Conservation (phyloP, 2,113 vertebrate genomes). For the Atrichornis clamosus region DNA sequence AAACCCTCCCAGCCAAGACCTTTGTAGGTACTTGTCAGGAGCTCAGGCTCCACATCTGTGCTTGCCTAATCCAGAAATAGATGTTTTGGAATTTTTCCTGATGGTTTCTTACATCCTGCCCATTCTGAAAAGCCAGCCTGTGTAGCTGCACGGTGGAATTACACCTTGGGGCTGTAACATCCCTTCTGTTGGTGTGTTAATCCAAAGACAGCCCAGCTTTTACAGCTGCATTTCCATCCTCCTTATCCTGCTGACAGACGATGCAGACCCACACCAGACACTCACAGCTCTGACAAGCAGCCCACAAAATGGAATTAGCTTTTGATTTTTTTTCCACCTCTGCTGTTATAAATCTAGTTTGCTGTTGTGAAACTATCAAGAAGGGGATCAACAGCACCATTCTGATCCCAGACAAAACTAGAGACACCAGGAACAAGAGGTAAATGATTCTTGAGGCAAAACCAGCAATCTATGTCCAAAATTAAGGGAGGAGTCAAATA, state of each 20-base stretch:
- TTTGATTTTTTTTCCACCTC: not conserved
- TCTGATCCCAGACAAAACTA: not conserved
- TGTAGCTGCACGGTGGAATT: not conserved
- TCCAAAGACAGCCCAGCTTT: not conserved
- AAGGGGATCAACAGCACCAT: not conserved
- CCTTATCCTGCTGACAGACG: not conserved
- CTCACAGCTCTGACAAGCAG: not conserved
- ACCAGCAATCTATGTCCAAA: not conserved
- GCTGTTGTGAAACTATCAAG: not conserved
- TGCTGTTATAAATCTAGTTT: not conserved
- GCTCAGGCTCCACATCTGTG: not conserved
- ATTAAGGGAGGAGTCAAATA: not conserved
- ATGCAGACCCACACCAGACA: not conserved
- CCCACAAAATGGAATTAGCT: not conserved
- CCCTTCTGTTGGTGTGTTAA: not conserved
- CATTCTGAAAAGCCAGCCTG: not conserved
- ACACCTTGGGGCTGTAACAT: not conserved
- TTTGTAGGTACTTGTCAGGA: not conserved
- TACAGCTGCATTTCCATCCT: not conserved
- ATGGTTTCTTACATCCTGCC: not conserved
- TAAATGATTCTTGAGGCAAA: not conserved
- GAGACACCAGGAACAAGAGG: not conserved
- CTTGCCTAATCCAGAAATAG: not conserved
- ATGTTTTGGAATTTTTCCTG: not conserved
- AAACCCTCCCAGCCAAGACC: not conserved